phyloP scores from a whole-genome alignment of 2,888 invertebrate species.

The Coelinius sp. region DNA sequence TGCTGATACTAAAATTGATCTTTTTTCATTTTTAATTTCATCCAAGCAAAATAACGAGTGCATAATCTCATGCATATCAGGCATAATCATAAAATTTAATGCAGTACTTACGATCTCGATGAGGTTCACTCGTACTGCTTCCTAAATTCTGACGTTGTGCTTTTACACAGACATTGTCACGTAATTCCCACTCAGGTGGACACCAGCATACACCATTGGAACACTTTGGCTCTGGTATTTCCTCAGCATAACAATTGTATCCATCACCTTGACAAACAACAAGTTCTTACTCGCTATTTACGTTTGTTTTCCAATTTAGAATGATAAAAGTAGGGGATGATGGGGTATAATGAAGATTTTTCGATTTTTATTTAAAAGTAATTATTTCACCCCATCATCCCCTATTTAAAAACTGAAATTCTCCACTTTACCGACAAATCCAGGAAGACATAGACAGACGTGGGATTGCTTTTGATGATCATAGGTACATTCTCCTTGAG shows the following conservation, averaged over 20 bases:
- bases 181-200: slow-evolving; percentile 72
- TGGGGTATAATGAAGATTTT: no score
- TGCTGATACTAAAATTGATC: slow-evolving; percentile 65
- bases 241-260: slow-evolving; percentile 67
- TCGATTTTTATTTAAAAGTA: no score
- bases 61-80: not conserved
- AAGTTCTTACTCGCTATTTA: slow-evolving; percentile 13
- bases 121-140: slow-evolving; percentile 24
- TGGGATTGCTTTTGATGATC: slow-evolving; percentile 65
- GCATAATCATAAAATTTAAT: not conserved
- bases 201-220: slow-evolving; percentile 75
- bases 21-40: slow-evolving; percentile 22
- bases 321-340: not conserved
- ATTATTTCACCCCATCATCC: no score
- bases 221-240: slow-evolving; percentile 67
- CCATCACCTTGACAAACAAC: slow-evolving; percentile 67
- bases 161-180: slow-evolving; percentile 56
- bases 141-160: slow-evolving; percentile 45
- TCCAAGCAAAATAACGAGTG: not conserved
- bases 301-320: slow-evolving; percentile 19
- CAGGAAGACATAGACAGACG: slow-evolving; percentile 72
- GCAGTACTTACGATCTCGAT: slow-evolving; percentile 39
- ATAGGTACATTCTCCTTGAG: slow-evolving; percentile 72
- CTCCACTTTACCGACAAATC: slow-evolving; percentile 72
- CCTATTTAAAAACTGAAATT: no score